Evolutionary conservation across 2,888 invertebrate species (phyloP).

Genomic region (Napeogenes inachia): DNA sequence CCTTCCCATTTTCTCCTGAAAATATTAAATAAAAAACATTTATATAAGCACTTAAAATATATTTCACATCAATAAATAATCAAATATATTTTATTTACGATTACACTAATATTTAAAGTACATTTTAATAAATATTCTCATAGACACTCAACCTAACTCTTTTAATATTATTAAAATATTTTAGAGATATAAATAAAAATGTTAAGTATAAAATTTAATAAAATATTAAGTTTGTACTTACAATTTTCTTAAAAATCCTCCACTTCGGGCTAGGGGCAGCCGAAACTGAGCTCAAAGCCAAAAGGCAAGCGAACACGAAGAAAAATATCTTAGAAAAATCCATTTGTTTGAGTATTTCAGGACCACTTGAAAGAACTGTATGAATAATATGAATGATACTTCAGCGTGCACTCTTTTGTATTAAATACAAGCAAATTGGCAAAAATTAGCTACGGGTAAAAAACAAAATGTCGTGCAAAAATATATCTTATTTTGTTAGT

Average conservation of each 20-base stretch:
- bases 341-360: slow-evolving; percentile 27
- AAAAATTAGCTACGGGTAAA: slow-evolving; percentile 3
- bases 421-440: slow-evolving; percentile 22
- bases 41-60: neutral
- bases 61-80: too few species aligned
- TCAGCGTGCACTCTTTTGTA: slow-evolving; percentile 4
- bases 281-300: slow-evolving; percentile 39
- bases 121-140: too few species aligned
- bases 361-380: slow-evolving; percentile 8
- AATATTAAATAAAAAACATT: slow-evolving; percentile 18
- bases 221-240: slow-evolving; percentile 35
- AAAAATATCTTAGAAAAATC: slow-evolving; percentile 33
- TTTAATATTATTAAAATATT: too few species aligned
- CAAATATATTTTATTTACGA: too few species aligned
- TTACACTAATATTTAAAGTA: too few species aligned
- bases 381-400: slow-evolving; percentile 11
- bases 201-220: slow-evolving; percentile 5
- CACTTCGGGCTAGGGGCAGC: slow-evolving; percentile 48
- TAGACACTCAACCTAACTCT: too few species aligned
- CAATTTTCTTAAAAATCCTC: slow-evolving; percentile 55
- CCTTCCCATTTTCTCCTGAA: slow-evolving; percentile 44
- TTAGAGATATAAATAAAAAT: neutral
- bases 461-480: slow-evolving; percentile 4
- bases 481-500: neutral
- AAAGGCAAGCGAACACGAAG: slow-evolving; percentile 29